Evolutionary conservation across 2,113 vertebrate species (phyloP).

Genomic region (Lasiurus borealis): DNA sequence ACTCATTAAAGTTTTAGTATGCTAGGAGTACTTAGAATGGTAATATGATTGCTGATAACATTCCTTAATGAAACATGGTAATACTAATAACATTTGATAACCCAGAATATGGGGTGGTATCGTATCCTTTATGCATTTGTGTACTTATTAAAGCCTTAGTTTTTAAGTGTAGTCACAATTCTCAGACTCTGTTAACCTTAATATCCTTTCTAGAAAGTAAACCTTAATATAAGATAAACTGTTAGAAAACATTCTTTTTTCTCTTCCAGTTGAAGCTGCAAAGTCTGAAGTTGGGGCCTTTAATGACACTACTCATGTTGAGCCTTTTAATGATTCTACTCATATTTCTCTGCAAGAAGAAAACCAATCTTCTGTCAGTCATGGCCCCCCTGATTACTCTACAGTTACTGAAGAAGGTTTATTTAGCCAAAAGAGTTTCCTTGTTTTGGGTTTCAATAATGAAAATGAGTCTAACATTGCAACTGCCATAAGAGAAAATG

Average conservation of each 20-base stretch:
- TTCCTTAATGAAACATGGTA: neutral
- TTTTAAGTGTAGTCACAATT: neutral
- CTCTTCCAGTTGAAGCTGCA: conserved; percentile 79
- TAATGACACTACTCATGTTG: conserved; percentile 53
- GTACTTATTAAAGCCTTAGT: neutral
- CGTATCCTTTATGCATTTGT: neutral
- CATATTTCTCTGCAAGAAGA: conserved; percentile 75
- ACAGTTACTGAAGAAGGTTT: conserved; percentile 87
- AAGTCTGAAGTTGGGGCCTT: conserved; percentile 66
- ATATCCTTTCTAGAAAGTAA: neutral
- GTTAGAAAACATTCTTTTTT: conserved; percentile 43
- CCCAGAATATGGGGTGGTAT: neutral
- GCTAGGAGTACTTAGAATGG: neutral
- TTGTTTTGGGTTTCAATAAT: conserved; percentile 92
- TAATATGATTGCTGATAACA: neutral
- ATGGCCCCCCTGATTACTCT: conserved; percentile 80
- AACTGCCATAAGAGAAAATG: conserved; percentile 90
- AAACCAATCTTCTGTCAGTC: conserved; percentile 64
- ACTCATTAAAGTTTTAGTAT: neutral
- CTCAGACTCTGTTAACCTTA: neutral
- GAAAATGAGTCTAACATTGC: conserved; percentile 91
- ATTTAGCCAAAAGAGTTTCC: conserved; percentile 91
- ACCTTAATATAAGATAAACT: conserved; percentile 36
- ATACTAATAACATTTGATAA: neutral
- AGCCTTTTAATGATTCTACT: conserved; percentile 74